Base-by-base conservation (phyloP, 2,888 invertebrate genomes). In the Cyaniris semiargus region DNA sequence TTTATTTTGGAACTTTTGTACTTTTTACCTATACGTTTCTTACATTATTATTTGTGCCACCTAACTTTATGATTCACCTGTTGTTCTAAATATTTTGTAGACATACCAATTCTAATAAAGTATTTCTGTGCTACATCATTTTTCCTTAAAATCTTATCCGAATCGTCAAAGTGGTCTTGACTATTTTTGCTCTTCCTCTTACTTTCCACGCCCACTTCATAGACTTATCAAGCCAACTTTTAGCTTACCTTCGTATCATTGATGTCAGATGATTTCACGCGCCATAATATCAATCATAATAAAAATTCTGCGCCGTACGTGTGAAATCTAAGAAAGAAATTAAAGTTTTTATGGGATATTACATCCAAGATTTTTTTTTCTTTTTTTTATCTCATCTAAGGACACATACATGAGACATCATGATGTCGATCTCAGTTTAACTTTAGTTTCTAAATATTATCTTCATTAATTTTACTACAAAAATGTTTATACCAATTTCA, bases 251-350 rank as follows among this genome's bases (percentile, higher is more conserved):
- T n/a, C 8, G 7, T 58, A 60, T 21, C 60, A 21, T 21, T 21
- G 70, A 31, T 70, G 31, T 15, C 31, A n/a, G 27, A 70, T 70
- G 27, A 21, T 34, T 34, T 34, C 70, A 71, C 38, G 70, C 70
- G 18, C 70, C 38, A n/a, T 38, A 38, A 38, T 38, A 71, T 71
- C 70, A 71, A 71, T 71, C 18, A n/a, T 71, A 38, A 71, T 71
- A n/a, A 71, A 34, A 71, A 27, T 34, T 27, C 27, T 18, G 34
- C 13, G 15, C 34, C 15, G 15, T n/a, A 34, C 18, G 70, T 71
- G 38, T 38, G 70, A 23, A 60, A 21, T 60, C 23, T 60, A 60
- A 23, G 23, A 60, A 10, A 60, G 60, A 23, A 23, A 60, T 58
- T 21, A 21, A 21, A 23, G 60, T 60, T 21, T 60, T 60, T 21